Base-by-base conservation (phyloP, 2,113 vertebrate species). In the Clarias magur region DNA sequence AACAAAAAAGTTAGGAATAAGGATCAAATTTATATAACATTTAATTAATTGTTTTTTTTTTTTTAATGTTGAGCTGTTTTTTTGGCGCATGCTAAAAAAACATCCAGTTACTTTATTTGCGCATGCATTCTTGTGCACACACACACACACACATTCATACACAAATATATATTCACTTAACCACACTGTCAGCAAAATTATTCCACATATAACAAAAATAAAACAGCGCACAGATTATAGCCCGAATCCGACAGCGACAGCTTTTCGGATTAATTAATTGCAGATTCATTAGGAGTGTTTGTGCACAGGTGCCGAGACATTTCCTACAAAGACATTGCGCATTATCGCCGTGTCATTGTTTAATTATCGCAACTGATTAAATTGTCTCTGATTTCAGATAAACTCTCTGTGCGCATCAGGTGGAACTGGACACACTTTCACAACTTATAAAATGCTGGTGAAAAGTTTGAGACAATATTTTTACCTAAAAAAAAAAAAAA, bases 361-460 rank as follows among this genome's bases (percentile, higher is more conserved):
- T 10, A 25, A 4, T 11, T 27, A 57, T 21, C 7, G 7, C 48
- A 48, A 48, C 48, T 48, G 48, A 80, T 80, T 4, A 16, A 57
- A 34, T 59, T 48, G 56, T 0, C 9, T 79, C 54, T 16, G 16
- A 30, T 9, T 79, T 23, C 53, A 21, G 6, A 30, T 2, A 17
- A 57, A 23, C 9, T 34, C 3, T 68, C 48, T 30, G n/a, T 16
- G 53, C 53, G 82, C 82, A 84, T 84, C 82, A 84, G 67, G 82
- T 84, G 67, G 19, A 68, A 68, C 7, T 12, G 38, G 38, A 81
- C 57, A 34, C 57, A 81, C 57, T 42, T 38, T 3, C 72, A 68
- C 65, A 68, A 70, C 68, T 19, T 34, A 16, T 7, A 76, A 73
- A 11, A 25, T 12, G 42, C 19, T 12, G 4, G 10, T 4, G 11